Percentiles rank a stretch among this genome's conserved stretches.
Conservation (phyloP, 1,140 invertebrate genomes). For the Drosophila simulans region DNA sequence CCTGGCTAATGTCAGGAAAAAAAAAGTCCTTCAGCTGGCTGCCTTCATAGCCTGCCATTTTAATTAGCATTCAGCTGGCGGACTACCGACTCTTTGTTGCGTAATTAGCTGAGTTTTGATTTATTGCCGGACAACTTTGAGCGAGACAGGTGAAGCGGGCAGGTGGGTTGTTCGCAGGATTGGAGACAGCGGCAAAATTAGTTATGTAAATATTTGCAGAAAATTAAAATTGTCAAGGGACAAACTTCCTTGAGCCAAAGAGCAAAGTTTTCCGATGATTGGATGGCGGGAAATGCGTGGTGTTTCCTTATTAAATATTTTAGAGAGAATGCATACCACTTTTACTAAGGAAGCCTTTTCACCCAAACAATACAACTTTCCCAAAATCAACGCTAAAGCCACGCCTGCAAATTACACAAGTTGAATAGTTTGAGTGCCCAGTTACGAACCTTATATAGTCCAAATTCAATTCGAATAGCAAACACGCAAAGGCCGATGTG, state of each 20-base stretch:
- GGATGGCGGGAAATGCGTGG: conserved; percentile 28
- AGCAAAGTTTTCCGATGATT: conserved; percentile 48
- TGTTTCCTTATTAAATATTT: conserved; percentile 4
- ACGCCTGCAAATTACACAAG: conserved; percentile 32
- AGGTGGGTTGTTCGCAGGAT: background rate
- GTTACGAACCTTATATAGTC: background rate
- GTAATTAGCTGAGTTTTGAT: conserved; percentile 83
- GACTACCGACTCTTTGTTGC: conserved; percentile 73
- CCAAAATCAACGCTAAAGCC: background rate
- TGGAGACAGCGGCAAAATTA: conserved; percentile 45
- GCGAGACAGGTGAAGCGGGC: conserved; percentile 24
- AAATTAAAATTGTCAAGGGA: conserved; percentile 75
- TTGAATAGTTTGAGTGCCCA: background rate
- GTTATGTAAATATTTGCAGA: conserved; percentile 74
- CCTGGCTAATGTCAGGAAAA: conserved; percentile 40
- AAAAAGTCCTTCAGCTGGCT: conserved; percentile 17
- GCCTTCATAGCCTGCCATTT: conserved; percentile 16
- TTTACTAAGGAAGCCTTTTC: background rate
- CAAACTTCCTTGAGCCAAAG: conserved; percentile 50
- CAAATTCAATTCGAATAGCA: conserved; percentile 57
- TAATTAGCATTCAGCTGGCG: conserved; percentile 75
- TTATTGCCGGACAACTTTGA: conserved; percentile 64
- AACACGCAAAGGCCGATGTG: conserved; percentile 39
- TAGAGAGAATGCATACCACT: background rate
- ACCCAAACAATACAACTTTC: conserved; percentile 9